Evolutionary conservation across 64 coral and sea anemone species (phyloP).

Genomic region (Montipora capricornis): DNA sequence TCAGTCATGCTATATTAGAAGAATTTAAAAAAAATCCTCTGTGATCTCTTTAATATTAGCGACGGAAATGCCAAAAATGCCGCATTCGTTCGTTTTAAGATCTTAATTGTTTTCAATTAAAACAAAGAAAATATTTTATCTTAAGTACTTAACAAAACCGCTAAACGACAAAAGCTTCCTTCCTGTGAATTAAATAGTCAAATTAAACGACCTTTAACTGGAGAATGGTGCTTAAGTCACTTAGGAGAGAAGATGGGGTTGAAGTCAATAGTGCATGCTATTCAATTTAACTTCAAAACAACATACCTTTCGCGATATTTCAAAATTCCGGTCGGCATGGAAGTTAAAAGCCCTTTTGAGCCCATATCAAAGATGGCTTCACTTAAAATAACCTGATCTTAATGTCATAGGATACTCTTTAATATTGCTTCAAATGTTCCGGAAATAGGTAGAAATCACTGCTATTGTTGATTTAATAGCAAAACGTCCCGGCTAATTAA

Average conservation of each 20-base stretch:
- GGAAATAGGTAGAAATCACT: neutral
- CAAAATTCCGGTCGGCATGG: neutral
- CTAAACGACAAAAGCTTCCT: neutral
- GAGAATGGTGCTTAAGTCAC: no score
- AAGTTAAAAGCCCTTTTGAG: neutral
- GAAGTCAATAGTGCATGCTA: no score
- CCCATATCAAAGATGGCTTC: slow-evolving; percentile 4
- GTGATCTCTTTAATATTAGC: neutral
- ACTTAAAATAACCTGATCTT: slow-evolving; percentile 22
- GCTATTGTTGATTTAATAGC: neutral
- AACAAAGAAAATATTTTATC: neutral
- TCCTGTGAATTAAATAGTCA: no score
- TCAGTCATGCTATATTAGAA: no score
- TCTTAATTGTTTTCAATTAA: neutral
- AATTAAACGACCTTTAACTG: no score
- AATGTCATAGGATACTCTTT: neutral
- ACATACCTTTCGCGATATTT: neutral
- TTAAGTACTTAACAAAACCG: neutral
- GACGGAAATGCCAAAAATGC: neutral
- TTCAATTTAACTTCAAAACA: neutral
- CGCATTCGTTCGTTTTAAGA: neutral
- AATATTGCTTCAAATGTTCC: slow-evolving; percentile 26
- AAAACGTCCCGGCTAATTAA: neutral
- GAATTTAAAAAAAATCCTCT: neutral
- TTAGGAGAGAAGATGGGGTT: no score